Base-by-base conservation (phyloP, 2,113 vertebrate genomes). In the Anhinga rufa region DNA sequence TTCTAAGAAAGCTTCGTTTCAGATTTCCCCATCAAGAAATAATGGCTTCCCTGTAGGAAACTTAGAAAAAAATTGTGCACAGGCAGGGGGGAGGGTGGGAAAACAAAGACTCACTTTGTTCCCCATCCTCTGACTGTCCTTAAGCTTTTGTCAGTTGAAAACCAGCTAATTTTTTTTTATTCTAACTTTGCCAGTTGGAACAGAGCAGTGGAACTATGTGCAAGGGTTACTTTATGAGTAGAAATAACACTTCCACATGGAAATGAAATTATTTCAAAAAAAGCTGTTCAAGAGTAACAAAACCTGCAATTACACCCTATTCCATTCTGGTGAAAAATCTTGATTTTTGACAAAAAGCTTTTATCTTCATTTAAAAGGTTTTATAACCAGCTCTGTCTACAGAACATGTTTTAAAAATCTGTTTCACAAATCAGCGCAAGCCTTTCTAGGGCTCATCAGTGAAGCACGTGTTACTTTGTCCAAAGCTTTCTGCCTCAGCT, bases 401-500 rank as follows among this genome's bases (percentile, higher is more conserved):
- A 80, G 64, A 80, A 81, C 48, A 57, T 49, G 49, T 57, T 89
- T 94, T 80, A 54, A 88, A 91, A 71, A 87, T 82, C 52, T 80
- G 34, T 95, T 96, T 93, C 79, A 87, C 62, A 88, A 94, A 86
- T 84, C 84, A 82, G 85, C 31, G 0, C 10, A 8, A 88, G 71
- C 42, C 46, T 93, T 93, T 52, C 87, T 83, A 83, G 80, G 51
- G 55, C 95, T 79, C 79, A 86, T 54, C 79, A 58, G 62, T 36
- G 40, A 81, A n/a, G 66, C 61, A 68, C 0, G 2, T 28, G 36
- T 88, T 86, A 70, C 55, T 95, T 86, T 88, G 90, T 34, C 69
- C 88, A 71, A 83, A 92, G 79, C 60, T 95, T 94, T 96, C 85
- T 93, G 76, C 93, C 88, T 92, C 76, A 81, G 88, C 60, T 88